Conservation (phyloP, 1,140 invertebrate genomes). For the Drosophila repleta region DNA sequence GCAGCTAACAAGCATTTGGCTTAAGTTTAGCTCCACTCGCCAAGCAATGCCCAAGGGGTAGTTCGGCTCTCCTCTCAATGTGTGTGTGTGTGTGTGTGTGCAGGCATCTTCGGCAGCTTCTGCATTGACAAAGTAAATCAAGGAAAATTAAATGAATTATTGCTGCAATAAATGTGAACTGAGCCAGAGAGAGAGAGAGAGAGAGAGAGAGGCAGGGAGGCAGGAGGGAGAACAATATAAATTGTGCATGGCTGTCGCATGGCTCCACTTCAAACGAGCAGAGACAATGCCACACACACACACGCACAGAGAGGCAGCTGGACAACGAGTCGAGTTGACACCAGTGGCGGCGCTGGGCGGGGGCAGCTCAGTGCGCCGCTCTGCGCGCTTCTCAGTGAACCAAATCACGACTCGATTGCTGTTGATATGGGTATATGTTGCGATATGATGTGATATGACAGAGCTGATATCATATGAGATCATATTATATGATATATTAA, state of each 20-base stretch:
- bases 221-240: conserved; percentile 69
- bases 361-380: conserved; percentile 8
- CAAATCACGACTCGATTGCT: too few relatives aligned
- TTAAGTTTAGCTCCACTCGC: neutral
- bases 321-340: too few relatives aligned
- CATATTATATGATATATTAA: too few relatives aligned
- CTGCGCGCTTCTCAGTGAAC: conserved; percentile 3
- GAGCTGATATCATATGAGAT: too few relatives aligned
- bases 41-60: neutral
- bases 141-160: conserved; percentile 81
- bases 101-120: neutral
- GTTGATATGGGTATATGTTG: too few relatives aligned
- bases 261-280: conserved; percentile 48
- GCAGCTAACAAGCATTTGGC: conserved; percentile 36
- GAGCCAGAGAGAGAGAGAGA: too few relatives aligned
- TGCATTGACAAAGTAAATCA: conserved; percentile 77
- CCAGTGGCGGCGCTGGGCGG: neutral
- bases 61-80: too few relatives aligned
- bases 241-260: conserved; percentile 53
- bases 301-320: conserved; percentile 8
- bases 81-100: neutral
- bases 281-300: conserved; percentile 29
- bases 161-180: conserved; percentile 77
- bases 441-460: too few relatives aligned
- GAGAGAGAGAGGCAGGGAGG: too few relatives aligned